Evolutionary conservation across 2,797 vertebrate species (phyloP).

Genomic region (Sebastes vulpes): DNA sequence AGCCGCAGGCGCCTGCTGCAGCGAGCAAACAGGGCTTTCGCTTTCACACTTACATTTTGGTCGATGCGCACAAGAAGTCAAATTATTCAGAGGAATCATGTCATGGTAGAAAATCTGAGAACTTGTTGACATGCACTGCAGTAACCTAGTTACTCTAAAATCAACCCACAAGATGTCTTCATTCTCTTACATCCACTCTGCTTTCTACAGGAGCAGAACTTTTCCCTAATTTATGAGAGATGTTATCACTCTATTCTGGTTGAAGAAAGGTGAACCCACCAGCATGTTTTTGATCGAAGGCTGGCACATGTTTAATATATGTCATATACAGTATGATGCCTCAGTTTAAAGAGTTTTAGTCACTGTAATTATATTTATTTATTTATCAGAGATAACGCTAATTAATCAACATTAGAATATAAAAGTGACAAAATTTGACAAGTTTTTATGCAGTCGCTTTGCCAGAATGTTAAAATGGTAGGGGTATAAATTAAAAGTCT

Average conservation of each 20-base stretch:
- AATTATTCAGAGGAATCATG: slow-evolving; percentile 6
- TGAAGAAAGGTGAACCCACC: not conserved
- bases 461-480: not conserved
- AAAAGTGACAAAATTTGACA: not conserved
- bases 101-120: not conserved
- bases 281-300: not conserved
- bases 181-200: not conserved
- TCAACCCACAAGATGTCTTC: not conserved
- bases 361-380: not conserved
- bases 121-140: not conserved
- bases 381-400: not conserved
- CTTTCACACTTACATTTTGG: slow-evolving; percentile 14
- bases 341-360: not conserved
- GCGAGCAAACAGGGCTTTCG: slow-evolving; percentile 26
- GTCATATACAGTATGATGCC: not conserved
- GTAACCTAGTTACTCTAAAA: not conserved
- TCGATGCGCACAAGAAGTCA: not conserved
- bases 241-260: not conserved
- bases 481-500: too few species aligned
- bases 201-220: not conserved
- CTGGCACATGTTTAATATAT: not conserved
- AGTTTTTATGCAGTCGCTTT: not conserved
- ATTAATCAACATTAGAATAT: not conserved
- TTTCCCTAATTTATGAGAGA: not conserved
- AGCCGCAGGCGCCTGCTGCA: slow-evolving; percentile 27